A percentile compares a stretch with the other conserved stretches of the same genome.
Conservation (phyloP, 2,113 vertebrate genomes). For the Tachycineta bicolor region DNA sequence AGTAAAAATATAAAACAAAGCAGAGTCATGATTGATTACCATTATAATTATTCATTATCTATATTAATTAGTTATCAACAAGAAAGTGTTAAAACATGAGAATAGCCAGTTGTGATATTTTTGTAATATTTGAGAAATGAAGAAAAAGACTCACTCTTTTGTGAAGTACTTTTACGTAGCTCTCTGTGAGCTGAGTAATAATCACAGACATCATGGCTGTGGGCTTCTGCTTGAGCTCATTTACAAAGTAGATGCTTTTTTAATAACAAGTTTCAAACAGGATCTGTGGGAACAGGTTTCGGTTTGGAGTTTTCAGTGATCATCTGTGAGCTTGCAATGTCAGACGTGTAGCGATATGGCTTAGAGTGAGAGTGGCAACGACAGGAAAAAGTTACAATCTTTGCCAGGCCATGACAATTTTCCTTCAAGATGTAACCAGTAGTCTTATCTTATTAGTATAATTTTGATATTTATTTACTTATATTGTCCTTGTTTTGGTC, state of each 20-base stretch:
- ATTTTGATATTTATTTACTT: background rate
- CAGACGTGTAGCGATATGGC: fast-evolving
- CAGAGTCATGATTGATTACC: background rate
- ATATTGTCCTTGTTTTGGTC: background rate
- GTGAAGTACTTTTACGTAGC: fast-evolving
- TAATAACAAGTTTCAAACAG: background rate
- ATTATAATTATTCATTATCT: background rate
- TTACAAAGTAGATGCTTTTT: background rate
- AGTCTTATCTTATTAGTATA: background rate
- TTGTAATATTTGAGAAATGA: background rate
- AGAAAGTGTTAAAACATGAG: background rate
- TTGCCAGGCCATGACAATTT: background rate
- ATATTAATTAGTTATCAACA: background rate
- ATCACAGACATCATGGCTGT: background rate
- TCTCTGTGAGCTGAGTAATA: background rate
- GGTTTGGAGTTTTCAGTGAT: background rate
- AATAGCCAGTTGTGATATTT: background rate
- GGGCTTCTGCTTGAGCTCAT: background rate
- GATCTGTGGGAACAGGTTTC: background rate
- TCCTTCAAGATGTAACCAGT: background rate
- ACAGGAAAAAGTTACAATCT: background rate
- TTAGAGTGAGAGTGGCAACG: background rate
- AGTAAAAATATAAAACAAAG: background rate
- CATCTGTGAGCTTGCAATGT: background rate
- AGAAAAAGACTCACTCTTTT: background rate